These are phyloP conservation scores for Rhabdomys dilectus DNA, from an alignment of 2,113 vertebrate genomes.

Conservation along the genomic window DNA sequence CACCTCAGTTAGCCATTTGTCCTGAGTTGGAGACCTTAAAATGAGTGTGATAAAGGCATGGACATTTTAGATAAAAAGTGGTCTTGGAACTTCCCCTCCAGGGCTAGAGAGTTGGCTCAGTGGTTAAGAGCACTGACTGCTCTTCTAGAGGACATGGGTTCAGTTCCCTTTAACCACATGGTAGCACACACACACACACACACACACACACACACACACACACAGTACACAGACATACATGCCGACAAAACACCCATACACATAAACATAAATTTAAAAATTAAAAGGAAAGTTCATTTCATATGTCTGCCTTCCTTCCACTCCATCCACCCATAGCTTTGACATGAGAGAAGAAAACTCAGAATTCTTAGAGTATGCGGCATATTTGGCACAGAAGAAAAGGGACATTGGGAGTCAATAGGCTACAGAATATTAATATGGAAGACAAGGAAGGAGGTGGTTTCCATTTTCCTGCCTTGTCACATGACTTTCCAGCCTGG, in stretches of 20 bases:
- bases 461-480: background rate
- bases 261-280: background rate
- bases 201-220: background rate
- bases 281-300: background rate
- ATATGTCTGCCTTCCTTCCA: background rate
- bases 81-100: background rate
- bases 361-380: background rate
- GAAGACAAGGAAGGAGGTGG: background rate
- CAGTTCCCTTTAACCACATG: too few relatives aligned
- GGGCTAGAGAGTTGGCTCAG: background rate
- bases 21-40: background rate
- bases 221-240: background rate
- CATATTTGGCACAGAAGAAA: background rate
- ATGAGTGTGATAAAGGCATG: background rate
- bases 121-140: background rate
- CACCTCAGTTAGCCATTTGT: background rate
- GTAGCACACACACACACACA: too few relatives aligned
- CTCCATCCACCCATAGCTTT: too few relatives aligned
- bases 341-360: background rate
- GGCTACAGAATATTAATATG: constrained; percentile 7
- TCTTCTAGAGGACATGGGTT: background rate
- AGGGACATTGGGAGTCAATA: background rate
- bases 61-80: background rate
- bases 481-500: background rate
- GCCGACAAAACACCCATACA: background rate